Conservation (phyloP, 2,797 vertebrate genomes). For the Chaenodraco wilsoni region DNA sequence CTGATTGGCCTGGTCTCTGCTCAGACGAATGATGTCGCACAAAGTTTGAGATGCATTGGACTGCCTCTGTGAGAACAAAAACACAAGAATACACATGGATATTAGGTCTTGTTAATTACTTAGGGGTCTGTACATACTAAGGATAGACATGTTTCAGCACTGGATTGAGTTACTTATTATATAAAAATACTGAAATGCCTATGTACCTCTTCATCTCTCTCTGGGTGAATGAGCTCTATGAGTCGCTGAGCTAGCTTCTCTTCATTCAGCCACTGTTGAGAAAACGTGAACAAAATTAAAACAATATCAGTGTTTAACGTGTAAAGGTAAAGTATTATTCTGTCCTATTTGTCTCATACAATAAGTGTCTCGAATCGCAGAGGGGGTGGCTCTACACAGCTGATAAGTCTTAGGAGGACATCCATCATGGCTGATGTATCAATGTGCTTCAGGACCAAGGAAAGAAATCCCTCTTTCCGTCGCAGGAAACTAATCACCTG, state of each 20-base stretch:
- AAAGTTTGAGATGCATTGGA: constrained; percentile 97
- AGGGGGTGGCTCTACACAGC: constrained; percentile 92
- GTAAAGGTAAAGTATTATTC: not conserved
- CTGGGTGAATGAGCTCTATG: constrained; percentile 91
- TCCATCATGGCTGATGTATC: constrained; percentile 99
- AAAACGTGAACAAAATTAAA: constrained; percentile 19
- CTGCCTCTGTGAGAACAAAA: constrained; percentile 81
- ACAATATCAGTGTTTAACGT: not conserved
- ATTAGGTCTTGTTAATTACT: not conserved
- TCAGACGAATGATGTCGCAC: constrained; percentile 95
- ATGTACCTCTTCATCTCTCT: constrained; percentile 93
- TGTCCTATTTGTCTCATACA: constrained; percentile 77
- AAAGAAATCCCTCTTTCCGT: constrained; percentile 90
- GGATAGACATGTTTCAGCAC: constrained; percentile 3
- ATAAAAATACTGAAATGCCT: not conserved
- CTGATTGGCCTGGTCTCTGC: constrained; percentile 95
- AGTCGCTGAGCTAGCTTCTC: constrained; percentile 93
- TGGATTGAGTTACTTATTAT: not conserved
- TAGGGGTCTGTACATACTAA: not conserved
- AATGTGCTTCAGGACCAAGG: constrained; percentile 93
- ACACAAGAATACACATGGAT: not conserved
- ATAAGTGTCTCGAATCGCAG: constrained; percentile 93
- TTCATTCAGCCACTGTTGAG: constrained; percentile 93
- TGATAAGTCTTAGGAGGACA: constrained; percentile 93
- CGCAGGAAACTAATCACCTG: constrained; percentile 94